Evolutionary conservation across 2,113 vertebrate genomes (phyloP).

Genomic region (Coptodon bakossiorum): DNA sequence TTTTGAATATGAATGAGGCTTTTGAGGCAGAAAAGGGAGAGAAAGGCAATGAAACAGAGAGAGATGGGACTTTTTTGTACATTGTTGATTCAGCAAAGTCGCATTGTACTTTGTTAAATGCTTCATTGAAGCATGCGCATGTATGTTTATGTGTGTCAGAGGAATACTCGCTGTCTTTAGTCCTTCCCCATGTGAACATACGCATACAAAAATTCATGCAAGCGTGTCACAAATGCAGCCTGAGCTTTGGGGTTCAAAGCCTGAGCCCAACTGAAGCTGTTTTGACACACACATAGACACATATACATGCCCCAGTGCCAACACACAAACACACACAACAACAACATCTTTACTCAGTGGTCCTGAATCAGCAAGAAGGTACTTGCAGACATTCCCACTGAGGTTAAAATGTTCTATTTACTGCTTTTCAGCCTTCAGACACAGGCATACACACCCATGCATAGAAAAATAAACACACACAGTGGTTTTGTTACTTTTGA

Average conservation of each 20-base stretch:
- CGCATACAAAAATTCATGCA: background rate
- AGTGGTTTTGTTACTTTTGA: background rate
- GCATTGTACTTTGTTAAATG: slow-evolving; percentile 20
- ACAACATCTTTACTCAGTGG: slow-evolving; percentile 26
- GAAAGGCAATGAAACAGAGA: background rate
- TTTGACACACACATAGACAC: background rate
- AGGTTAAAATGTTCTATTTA: slow-evolving; percentile 50
- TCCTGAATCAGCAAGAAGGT: slow-evolving; percentile 55
- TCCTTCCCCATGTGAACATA: background rate
- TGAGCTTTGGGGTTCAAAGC: slow-evolving; percentile 30
- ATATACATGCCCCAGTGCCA: background rate
- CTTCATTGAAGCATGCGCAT: slow-evolving; percentile 20
- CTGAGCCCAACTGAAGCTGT: background rate
- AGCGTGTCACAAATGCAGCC: background rate
- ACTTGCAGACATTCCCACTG: slow-evolving; percentile 35
- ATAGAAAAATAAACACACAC: background rate
- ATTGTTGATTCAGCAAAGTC: slow-evolving; percentile 39
- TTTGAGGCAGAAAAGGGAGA: background rate
- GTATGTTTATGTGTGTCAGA: slow-evolving; percentile 13
- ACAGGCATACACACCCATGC: background rate
- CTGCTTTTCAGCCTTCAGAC: slow-evolving; percentile 18
- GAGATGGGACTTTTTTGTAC: background rate
- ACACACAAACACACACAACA: background rate
- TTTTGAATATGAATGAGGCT: slow-evolving; percentile 4
- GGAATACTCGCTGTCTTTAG: slow-evolving; percentile 2